Percentiles rank a stretch among this genome's conserved stretches.
Conservation (phyloP, 2,888 invertebrate species). For the Leucania comma region DNA sequence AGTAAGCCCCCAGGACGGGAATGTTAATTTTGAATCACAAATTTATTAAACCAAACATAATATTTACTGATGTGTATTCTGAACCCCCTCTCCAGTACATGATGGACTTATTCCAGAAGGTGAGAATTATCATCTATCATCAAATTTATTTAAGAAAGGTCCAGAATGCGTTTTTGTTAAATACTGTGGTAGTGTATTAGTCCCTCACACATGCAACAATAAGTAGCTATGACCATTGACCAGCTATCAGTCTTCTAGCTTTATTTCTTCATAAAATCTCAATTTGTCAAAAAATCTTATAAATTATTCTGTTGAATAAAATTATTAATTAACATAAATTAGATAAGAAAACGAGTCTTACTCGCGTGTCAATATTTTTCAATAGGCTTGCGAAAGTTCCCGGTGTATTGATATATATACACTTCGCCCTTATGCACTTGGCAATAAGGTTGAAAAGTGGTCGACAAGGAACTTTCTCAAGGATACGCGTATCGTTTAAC, state of each 20-base stretch:
- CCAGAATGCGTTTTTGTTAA: conserved; percentile 27
- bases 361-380: conserved; percentile 18
- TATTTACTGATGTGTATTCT: conserved; percentile 30
- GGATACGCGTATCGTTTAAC: background rate
- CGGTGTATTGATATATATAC: too few species aligned
- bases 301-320: conserved; percentile 50
- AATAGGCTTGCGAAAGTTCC: background rate
- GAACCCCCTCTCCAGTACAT: background rate
- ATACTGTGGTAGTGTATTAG: conserved; percentile 38
- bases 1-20: too few species aligned
- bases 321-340: conserved; percentile 24
- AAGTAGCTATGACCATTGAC: conserved; percentile 69
- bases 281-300: conserved; percentile 72
- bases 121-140: background rate
- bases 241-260: conserved; percentile 81
- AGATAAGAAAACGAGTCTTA: conserved; percentile 47
- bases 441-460: background rate
- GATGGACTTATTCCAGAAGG: background rate
- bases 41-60: conserved; percentile 51
- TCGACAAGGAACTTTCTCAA: background rate
- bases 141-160: conserved; percentile 12
- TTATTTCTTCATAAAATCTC: conserved; percentile 74
- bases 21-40: conserved; percentile 84
- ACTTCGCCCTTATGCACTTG: background rate
- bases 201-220: conserved; percentile 59